A percentile compares a stretch with the other conserved stretches of the same genome.
Conservation (phyloP, 1,140 invertebrate species). For the Drosophila arawakana region DNA sequence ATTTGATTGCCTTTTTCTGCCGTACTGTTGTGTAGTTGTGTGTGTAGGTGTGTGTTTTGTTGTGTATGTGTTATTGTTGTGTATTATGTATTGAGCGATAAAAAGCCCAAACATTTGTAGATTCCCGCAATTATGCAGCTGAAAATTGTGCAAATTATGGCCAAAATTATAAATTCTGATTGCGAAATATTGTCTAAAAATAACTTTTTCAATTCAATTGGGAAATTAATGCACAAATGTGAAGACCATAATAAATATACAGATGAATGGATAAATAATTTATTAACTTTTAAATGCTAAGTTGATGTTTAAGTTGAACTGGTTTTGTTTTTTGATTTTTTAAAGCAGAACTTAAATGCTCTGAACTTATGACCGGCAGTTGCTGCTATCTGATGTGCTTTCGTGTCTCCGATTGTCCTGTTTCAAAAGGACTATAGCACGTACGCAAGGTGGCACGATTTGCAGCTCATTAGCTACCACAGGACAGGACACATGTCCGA, state of each 20-base stretch:
- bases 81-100: constrained; percentile 29
- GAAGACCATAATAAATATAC: neutral
- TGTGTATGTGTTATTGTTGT: neutral
- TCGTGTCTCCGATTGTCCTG: constrained; percentile 5
- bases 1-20: constrained; percentile 27
- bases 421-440: constrained; percentile 54
- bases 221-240: constrained; percentile 1
- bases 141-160: constrained; percentile 6
- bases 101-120: constrained; percentile 24
- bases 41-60: neutral
- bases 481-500: constrained; percentile 75
- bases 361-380: neutral
- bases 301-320: neutral
- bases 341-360: constrained; percentile 1
- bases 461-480: constrained; percentile 79
- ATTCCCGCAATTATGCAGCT: neutral
- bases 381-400: constrained; percentile 16
- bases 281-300: constrained; percentile 2
- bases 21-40: neutral
- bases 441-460: constrained; percentile 71
- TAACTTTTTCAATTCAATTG: constrained; percentile 15
- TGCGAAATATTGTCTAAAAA: neutral
- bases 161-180: constrained; percentile 27
- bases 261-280: constrained; percentile 16
- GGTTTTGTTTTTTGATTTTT: neutral